phyloP scores from a whole-genome alignment of 2,113 vertebrate species.

The Pampusana beccarii region DNA sequence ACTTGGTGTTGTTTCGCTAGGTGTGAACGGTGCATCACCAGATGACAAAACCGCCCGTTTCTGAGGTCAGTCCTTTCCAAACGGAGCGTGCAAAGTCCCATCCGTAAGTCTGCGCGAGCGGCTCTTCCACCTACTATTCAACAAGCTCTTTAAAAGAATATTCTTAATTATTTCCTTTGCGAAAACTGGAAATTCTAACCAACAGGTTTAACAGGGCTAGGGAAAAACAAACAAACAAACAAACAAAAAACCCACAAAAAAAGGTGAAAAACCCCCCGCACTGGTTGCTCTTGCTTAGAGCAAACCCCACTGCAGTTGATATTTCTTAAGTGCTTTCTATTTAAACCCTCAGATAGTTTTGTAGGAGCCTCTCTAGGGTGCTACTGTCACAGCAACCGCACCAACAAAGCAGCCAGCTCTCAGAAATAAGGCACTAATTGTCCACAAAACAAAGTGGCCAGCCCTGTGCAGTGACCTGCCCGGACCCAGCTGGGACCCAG shows the following conservation, averaged over 20 bases:
- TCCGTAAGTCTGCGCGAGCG: neutral
- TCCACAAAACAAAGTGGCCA: neutral
- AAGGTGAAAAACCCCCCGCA: no score
- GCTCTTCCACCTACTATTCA: neutral
- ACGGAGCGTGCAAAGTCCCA: neutral
- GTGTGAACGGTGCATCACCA: neutral
- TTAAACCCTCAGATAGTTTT: neutral
- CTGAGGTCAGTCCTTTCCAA: neutral
- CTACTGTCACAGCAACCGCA: neutral
- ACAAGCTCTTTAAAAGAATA: neutral
- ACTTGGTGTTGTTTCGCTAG: neutral
- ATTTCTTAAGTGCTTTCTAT: neutral
- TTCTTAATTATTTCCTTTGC: neutral
- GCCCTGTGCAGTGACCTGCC: neutral
- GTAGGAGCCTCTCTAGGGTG: neutral
- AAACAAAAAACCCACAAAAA: rapidly evolving
- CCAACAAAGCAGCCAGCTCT: neutral
- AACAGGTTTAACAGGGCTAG: neutral
- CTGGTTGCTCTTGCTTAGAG: neutral
- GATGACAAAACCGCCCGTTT: neutral
- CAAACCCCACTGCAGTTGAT: neutral
- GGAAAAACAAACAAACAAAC: no score
- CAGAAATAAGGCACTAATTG: neutral
- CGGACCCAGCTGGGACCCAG: neutral
- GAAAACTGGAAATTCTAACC: neutral